Base-by-base conservation (phyloP, 2,797 vertebrate genomes). In the Zalophus californianus region DNA sequence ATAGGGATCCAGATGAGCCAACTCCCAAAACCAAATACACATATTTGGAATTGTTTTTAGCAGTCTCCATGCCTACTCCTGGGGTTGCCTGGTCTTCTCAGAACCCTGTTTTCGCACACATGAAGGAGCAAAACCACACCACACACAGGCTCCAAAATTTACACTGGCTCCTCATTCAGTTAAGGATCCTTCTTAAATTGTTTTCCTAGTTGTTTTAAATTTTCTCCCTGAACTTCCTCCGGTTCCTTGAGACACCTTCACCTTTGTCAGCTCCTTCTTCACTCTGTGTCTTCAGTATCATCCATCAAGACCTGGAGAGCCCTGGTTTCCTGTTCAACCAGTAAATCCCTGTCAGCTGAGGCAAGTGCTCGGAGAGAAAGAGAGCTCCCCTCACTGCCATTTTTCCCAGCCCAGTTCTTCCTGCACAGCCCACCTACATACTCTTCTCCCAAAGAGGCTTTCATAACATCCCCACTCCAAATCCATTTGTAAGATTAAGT, bases 11-110 rank as follows among this genome's bases (percentile, higher is more conserved):
- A 52, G 48, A 54, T 4, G 23, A 90, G 50, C 64, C 52, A 82
- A 56, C 62, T 95, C 72, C 54, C 78, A 72, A 96, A 97, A 94
- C 54, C 29, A 85, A 96, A 95, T 75, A 97, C 50, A 41, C 16
- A 4, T 92, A 95, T 95, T 96, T 97, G 88, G 88, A 82, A 90
- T 90, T 93, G 85, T 97, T 97, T 95, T 87, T 23, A 32, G 7
- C 70, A 66, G 85, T 96, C 66, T 95, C 97, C 96, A 92, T 95
- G 95, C 73, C 80, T 48, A 95, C 94, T 88, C 35, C 12, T n/a
- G n/a, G 70, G 29, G 25, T 54, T 92, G 60, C 87, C 92, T 44
- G 0, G 64, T 72, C 92, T 64, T 68, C 70, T 82, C 52, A 75
- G 72, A 97, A 52, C 32, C 41, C 10, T 78, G 52, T 90, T 93